phyloP scores from a whole-genome alignment of 1,140 invertebrate genomes.

The Lepidotrigona ventralis region DNA sequence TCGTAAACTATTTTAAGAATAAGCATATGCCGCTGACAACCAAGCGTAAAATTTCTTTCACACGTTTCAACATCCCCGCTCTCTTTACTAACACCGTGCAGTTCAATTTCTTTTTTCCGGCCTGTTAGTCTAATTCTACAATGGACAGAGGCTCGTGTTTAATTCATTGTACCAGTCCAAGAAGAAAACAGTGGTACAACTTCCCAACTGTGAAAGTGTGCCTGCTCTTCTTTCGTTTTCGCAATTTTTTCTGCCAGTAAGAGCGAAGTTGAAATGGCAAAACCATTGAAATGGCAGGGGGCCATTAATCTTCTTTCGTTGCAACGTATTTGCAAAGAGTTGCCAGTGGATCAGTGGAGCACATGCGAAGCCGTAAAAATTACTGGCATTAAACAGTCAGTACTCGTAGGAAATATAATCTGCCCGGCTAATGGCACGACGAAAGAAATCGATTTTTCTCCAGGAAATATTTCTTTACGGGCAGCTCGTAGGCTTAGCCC shows the following conservation, averaged over 20 bases:
- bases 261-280: conserved; percentile 1
- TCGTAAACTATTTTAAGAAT: conserved; percentile 1
- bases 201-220: conserved; percentile 27
- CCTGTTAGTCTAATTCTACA: neutral
- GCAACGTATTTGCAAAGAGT: conserved; percentile 10
- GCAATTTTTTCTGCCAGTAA: conserved; percentile 1
- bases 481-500: too few relatives aligned
- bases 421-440: neutral
- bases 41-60: neutral
- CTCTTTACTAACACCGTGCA: neutral
- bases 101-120: conserved; percentile 11
- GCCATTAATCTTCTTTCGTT: conserved; percentile 38
- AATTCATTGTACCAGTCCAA: neutral
- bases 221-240: neutral
- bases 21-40: neutral
- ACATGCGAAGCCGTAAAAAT: conserved; percentile 28
- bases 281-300: neutral
- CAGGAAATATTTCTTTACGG: neutral
- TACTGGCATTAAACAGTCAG: neutral
- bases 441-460: neutral
- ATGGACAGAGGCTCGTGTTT: too few relatives aligned
- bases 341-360: conserved; percentile 47
- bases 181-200: neutral
- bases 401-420: neutral
- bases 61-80: neutral